A percentile compares a stretch with the other conserved stretches of the same genome.
These are phyloP conservation scores for Eurypyga helias DNA, from an alignment of 2,113 vertebrate species.

Conservation along the genomic window DNA sequence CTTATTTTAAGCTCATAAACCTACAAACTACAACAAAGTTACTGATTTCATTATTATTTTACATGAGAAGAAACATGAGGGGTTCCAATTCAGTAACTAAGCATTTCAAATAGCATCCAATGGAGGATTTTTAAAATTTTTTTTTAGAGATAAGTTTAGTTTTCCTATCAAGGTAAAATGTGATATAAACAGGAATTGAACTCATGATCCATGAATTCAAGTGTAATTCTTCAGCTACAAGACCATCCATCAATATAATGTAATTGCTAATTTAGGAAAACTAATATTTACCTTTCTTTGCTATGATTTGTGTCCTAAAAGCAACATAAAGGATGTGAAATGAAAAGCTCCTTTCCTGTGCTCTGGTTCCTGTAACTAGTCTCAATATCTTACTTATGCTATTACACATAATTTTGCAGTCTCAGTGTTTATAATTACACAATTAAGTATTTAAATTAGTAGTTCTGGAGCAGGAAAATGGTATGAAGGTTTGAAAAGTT, in stretches of 20 bases:
- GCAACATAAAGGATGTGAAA: background rate
- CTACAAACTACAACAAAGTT: background rate
- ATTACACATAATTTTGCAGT: background rate
- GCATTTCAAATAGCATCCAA: background rate
- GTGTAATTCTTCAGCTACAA: background rate
- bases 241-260: background rate
- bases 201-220: background rate
- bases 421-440: background rate
- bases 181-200: background rate
- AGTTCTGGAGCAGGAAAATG: background rate
- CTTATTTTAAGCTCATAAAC: background rate
- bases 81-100: background rate
- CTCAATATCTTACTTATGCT: background rate
- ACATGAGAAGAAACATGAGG: background rate
- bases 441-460: background rate
- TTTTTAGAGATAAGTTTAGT: background rate
- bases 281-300: background rate
- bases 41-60: background rate
- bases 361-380: background rate
- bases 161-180: background rate
- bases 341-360: background rate
- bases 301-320: background rate
- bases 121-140: background rate
- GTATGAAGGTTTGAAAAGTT: background rate
- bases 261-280: background rate